Percentiles rank a stretch among this genome's conserved stretches.
These are phyloP conservation scores for Glossophaga mutica DNA, from an alignment of 2,797 vertebrate species.

Conservation along the genomic window DNA sequence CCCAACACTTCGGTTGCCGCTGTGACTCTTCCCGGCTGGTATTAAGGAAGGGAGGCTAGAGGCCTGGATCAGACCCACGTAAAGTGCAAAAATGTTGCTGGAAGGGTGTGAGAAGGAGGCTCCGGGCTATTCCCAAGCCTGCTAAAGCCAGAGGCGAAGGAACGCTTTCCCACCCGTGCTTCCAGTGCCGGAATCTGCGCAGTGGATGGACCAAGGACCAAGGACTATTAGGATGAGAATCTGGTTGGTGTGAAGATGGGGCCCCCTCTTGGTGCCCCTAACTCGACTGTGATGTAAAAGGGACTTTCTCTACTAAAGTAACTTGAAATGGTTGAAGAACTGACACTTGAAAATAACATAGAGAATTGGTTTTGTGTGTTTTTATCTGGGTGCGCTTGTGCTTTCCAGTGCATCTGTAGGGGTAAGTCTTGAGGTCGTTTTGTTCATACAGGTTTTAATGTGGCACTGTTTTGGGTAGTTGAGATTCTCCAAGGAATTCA, in stretches of 20 bases:
- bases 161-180: not conserved
- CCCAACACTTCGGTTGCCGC: not conserved
- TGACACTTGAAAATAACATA: not conserved
- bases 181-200: constrained; percentile 32
- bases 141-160: not conserved
- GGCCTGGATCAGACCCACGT: constrained; percentile 49
- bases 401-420: not conserved
- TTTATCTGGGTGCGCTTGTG: not conserved
- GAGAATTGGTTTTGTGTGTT: not conserved
- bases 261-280: constrained; percentile 36
- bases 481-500: constrained; percentile 22
- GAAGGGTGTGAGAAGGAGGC: not conserved
- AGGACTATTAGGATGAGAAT: not conserved
- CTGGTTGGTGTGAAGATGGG: not conserved
- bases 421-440: not conserved
- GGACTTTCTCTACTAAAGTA: constrained; percentile 7
- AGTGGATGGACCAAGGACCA: not conserved
- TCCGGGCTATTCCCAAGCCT: not conserved
- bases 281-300: not conserved
- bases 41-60: not conserved
- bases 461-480: not conserved
- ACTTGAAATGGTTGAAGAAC: not conserved
- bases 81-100: constrained; percentile 50
- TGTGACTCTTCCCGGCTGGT: not conserved
- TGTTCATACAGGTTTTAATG: constrained; percentile 41